A percentile compares a stretch with the other conserved stretches of the same genome.
Evolutionary conservation across 2,113 vertebrate species (phyloP).

Genomic region (Urocolius indicus): DNA sequence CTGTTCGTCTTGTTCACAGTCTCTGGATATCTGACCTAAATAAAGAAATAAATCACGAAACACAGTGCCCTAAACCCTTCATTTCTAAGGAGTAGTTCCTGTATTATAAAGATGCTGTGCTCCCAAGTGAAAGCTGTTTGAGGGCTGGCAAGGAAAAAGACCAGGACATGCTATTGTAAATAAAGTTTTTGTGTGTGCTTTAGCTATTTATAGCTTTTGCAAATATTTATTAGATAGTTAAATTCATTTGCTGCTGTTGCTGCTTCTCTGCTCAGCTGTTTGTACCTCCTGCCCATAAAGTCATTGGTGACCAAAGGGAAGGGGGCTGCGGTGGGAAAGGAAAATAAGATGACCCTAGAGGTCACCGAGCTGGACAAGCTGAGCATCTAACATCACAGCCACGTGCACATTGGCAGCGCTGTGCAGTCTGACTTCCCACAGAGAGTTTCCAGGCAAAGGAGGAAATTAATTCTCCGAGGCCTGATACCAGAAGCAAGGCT

Average conservation of each 20-base stretch:
- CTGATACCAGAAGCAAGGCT: not conserved
- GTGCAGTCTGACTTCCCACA: not conserved
- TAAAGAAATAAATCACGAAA: not conserved
- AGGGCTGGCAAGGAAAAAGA: constrained; percentile 12
- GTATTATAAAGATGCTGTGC: not conserved
- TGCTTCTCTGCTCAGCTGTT: not conserved
- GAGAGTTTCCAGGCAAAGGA: not conserved
- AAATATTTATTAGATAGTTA: constrained; percentile 17
- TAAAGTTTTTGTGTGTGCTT: not conserved
- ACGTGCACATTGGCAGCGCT: not conserved
- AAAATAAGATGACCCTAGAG: not conserved
- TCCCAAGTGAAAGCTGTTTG: not conserved
- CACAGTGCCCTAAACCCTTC: not conserved
- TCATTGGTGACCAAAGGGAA: not conserved
- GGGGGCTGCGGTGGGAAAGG: not conserved
- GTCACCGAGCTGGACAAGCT: not conserved
- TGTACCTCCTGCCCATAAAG: not conserved
- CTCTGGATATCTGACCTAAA: not conserved
- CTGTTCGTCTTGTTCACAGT: not conserved
- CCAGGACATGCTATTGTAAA: not conserved
- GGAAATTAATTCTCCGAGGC: not conserved
- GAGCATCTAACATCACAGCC: not conserved
- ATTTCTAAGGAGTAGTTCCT: not conserved
- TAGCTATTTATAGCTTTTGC: not conserved
- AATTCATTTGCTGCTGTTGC: not conserved